These are phyloP conservation scores for Pachyrhynchus sulphureomaculatus DNA, from an alignment of 1,140 invertebrate genomes.

Conservation along the genomic window DNA sequence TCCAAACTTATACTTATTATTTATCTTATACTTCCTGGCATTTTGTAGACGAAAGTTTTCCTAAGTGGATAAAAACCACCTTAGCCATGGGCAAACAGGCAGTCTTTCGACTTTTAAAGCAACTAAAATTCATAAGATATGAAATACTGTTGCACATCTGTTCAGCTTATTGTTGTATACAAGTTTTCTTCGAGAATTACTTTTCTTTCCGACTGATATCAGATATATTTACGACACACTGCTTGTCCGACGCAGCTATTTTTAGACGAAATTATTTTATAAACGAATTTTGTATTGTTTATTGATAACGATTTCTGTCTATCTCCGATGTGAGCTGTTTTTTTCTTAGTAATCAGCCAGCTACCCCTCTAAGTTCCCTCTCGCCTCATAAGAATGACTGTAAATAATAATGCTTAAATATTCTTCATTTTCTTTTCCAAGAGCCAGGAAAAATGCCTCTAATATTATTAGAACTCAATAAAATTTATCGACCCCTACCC, in stretches of 20 bases:
- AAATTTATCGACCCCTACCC: too few relatives aligned
- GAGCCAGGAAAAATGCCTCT: too few relatives aligned
- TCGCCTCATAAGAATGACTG: too few relatives aligned
- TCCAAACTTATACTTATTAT: not conserved
- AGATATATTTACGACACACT: constrained; percentile 35
- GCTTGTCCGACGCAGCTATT: constrained; percentile 20
- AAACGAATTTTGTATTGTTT: not conserved
- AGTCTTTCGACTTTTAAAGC: constrained; percentile 27
- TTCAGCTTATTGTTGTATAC: constrained; percentile 40
- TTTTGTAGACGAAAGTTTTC: constrained; percentile 10
- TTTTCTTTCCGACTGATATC: constrained; percentile 37
- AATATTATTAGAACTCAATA: too few relatives aligned
- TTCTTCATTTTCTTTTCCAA: too few relatives aligned
- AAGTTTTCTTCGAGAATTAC: constrained; percentile 39
- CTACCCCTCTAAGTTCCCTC: too few relatives aligned
- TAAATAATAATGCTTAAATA: too few relatives aligned
- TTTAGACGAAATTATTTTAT: constrained; percentile 13
- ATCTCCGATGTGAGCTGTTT: too few relatives aligned
- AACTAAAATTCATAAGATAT: constrained; percentile 36
- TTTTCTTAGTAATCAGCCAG: too few relatives aligned
- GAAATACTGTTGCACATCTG: constrained; percentile 40
- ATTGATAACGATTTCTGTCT: not conserved
- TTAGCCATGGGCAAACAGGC: constrained; percentile 22
- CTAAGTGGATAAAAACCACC: constrained; percentile 20
- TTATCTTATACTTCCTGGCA: constrained; percentile 5